Conservation (phyloP, 2,113 vertebrate species). For the Ahaetulla prasina region DNA sequence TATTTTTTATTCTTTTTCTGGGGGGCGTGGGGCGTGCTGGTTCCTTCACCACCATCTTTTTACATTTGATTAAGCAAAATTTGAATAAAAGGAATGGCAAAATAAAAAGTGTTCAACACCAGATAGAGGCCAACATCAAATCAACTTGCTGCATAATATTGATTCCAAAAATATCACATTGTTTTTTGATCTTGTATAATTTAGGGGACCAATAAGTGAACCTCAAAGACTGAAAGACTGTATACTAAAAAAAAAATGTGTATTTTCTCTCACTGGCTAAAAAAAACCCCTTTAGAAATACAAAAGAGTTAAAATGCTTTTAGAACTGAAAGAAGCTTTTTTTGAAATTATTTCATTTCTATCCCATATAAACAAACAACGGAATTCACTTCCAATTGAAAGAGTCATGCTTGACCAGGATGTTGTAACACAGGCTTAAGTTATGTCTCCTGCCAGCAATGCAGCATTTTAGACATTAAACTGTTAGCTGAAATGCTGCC, state of each 20-base stretch:
- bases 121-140: constrained; percentile 1
- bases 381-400: constrained; percentile 21
- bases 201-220: neutral
- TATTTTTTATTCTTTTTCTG: neutral
- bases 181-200: constrained; percentile 21
- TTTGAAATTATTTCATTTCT: constrained; percentile 10
- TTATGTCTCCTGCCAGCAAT: constrained; percentile 4
- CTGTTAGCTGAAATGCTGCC: neutral
- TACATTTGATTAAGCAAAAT: neutral
- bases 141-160: constrained; percentile 17
- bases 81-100: neutral
- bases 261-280: neutral
- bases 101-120: neutral
- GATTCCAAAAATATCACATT: neutral
- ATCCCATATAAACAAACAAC: constrained; percentile 9
- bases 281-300: neutral
- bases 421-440: constrained; percentile 19
- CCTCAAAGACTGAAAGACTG: neutral
- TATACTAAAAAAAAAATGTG: neutral
- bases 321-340: constrained; percentile 4
- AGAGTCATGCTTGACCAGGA: neutral
- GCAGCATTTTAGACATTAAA: constrained; percentile 16
- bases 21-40: neutral
- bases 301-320: constrained; percentile 22
- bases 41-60: neutral